Conservation (phyloP, 2,797 vertebrate genomes). For the Sarcophilus harrisii region DNA sequence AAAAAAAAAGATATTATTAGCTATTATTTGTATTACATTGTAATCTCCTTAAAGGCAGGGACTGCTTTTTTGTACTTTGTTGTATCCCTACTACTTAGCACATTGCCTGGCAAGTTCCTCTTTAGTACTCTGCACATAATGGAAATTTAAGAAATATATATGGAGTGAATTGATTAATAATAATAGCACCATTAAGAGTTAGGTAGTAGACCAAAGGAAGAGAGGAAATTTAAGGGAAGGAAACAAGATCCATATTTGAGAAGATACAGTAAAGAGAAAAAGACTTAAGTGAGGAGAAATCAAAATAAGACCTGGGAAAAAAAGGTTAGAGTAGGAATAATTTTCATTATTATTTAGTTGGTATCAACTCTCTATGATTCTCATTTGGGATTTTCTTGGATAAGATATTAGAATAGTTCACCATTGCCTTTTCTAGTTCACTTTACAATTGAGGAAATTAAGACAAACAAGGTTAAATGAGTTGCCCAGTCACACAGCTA, state of each 20-base stretch:
- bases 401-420: no score
- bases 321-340: not conserved
- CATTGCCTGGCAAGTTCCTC: not conserved
- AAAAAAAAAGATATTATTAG: slow-evolving; percentile 5
- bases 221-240: not conserved
- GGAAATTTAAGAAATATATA: not conserved
- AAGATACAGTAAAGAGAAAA: not conserved
- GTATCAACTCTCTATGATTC: not conserved
- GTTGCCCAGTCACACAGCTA: no score
- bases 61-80: not conserved
- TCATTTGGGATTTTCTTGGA: no score
- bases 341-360: not conserved
- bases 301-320: not conserved
- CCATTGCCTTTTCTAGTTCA: no score
- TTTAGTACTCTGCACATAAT: not conserved
- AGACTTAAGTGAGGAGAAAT: slow-evolving; percentile 25
- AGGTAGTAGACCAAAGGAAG: not conserved
- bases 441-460: no score
- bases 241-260: not conserved
- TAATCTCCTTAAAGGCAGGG: not conserved
- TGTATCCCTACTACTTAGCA: no score
- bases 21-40: not conserved
- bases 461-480: no score
- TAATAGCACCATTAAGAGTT: not conserved
- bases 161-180: not conserved